Evolutionary conservation across 2,113 vertebrate species (phyloP).

Genomic region (Albula glossodonta): DNA sequence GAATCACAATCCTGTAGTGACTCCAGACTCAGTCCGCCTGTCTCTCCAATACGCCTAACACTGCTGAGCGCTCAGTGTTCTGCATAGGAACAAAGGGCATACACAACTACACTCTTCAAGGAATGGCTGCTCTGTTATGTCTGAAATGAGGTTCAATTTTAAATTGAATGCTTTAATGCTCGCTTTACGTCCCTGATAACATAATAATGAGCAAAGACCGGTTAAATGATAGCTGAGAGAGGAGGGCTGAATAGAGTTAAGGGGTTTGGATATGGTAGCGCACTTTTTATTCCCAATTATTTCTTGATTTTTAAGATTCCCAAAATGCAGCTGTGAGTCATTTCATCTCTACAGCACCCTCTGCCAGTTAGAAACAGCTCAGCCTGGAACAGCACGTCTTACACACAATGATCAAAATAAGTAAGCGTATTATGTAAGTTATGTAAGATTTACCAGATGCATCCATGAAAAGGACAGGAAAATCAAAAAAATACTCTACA

Average conservation of each 20-base stretch:
- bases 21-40: background rate
- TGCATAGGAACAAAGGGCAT: background rate
- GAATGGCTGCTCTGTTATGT: background rate
- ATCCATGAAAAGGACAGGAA: too few relatives aligned
- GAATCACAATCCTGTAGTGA: background rate
- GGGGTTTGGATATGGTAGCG: background rate
- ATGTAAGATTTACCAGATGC: too few relatives aligned
- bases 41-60: background rate
- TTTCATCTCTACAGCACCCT: too few relatives aligned
- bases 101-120: background rate
- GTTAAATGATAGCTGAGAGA: background rate
- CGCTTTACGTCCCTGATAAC: background rate
- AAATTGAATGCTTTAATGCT: background rate
- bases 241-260: background rate
- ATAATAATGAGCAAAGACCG: background rate
- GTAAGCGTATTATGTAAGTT: too few relatives aligned
- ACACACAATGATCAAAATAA: too few relatives aligned
- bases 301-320: background rate
- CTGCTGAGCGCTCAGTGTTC: background rate
- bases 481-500: too few relatives aligned
- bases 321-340: background rate
- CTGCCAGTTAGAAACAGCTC: too few relatives aligned
- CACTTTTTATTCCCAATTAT: background rate
- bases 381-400: too few relatives aligned
- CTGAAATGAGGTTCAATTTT: background rate